Evolutionary conservation across 2,888 invertebrate genomes (phyloP), one percentile per base, ranked within the genome.

Genomic region (Anagyrus pseudococci): DNA sequence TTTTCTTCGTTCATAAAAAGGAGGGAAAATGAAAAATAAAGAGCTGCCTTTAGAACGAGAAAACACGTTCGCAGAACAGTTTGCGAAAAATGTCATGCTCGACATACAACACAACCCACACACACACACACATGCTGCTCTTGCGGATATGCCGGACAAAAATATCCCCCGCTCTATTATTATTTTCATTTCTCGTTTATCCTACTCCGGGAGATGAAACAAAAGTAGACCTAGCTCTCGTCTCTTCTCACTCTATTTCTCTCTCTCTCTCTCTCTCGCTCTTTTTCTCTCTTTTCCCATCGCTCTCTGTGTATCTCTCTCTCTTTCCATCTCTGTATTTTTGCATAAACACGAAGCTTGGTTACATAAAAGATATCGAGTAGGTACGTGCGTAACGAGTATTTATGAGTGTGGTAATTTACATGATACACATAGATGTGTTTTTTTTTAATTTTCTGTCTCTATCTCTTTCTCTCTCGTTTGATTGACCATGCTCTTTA

Each of bases 371-470:
- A 43, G 17, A 47, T 25, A 58, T 58, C 17, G 33, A 56, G 64
- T 33, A 55, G 43, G 49, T 46, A 52, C 8, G 29, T 55, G 55
- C 60, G 50, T 41, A 53, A 56, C 6, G 33, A 46, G 47, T 41
- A 23, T 46, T 50, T 41, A 43, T 46, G 43, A 58, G 54, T 55
- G 66, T 54, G 58, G 50, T 60, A 57, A 60, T 64, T 55, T 56
- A 59, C 54, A 52, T 59, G 49, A 58, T 56, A 64, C 23, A 58
- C 33, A 29, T 48, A 49, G 37, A 17, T 33, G 20, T 33, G 19
- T 29, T 13, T 13, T 47, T 29, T 15, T 44, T 26, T 37, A 2
- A 2, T 8, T 8, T 49, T 49, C 8, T 52, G 7, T 23, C 15
- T 37, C 22, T 17, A 4, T 25, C 26, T 46, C 20, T 52, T 46